These are phyloP conservation scores for Pseudoatta argentina DNA, from an alignment of 1,140 invertebrate species.

Conservation along the genomic window DNA sequence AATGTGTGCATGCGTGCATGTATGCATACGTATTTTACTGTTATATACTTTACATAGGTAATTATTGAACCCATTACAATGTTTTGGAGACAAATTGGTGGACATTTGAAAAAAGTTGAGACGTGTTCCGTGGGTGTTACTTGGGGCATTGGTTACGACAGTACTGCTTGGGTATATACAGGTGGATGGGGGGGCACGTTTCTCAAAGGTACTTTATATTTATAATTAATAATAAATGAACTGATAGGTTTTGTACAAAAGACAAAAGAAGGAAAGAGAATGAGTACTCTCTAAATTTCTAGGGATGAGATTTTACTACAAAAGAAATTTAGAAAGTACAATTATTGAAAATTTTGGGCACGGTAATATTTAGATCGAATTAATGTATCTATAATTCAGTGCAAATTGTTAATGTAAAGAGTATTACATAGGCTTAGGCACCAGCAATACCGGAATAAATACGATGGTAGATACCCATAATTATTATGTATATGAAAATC, in stretches of 20 bases:
- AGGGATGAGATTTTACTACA: too few species aligned
- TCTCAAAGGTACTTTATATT: constrained; percentile 88
- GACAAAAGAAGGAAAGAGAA: neutral
- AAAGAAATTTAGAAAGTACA: too few species aligned
- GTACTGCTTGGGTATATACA: constrained; percentile 94
- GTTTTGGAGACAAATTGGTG: constrained; percentile 94
- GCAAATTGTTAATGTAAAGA: constrained; percentile 24
- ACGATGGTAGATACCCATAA: constrained; percentile 93
- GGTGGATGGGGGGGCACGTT: constrained; percentile 94
- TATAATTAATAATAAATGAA: neutral
- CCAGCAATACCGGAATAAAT: constrained; percentile 90
- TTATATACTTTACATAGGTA: constrained; percentile 80
- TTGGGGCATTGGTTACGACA: constrained; percentile 95
- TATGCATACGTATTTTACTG: neutral
- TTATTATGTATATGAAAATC: constrained; percentile 97
- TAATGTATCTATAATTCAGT: neutral
- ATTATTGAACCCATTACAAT: constrained; percentile 91
- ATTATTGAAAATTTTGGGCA: neutral
- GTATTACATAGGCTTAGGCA: constrained; percentile 87
- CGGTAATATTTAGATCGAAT: neutral
- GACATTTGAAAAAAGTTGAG: constrained; percentile 93
- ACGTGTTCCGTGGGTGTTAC: constrained; percentile 91
- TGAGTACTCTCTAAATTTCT: too few species aligned
- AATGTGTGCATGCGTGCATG: neutral
- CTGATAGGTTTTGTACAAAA: neutral